phyloP scores from a whole-genome alignment of 2,797 vertebrate species.

The Scleropages formosus region DNA sequence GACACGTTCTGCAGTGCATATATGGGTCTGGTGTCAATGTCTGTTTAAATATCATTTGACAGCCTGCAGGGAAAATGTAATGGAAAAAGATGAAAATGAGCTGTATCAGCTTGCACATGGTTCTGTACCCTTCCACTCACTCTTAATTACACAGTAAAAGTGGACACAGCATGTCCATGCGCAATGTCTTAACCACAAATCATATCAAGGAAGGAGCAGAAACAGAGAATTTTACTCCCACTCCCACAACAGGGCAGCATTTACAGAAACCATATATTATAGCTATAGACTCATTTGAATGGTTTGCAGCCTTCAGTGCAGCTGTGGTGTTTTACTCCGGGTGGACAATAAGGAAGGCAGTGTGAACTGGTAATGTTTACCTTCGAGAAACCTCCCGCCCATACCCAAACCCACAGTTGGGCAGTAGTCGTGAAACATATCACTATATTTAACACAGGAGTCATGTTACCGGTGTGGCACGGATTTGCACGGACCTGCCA shows the following conservation, averaged over 20 bases:
- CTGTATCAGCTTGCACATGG: too few relatives aligned
- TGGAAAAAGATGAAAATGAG: not conserved
- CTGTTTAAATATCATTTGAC: not conserved
- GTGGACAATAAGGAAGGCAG: not conserved
- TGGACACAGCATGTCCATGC: not conserved
- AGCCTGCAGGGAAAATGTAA: not conserved
- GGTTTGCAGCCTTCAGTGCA: not conserved
- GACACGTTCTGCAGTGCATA: not conserved
- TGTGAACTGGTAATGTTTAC: constrained; percentile 24
- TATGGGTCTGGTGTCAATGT: not conserved
- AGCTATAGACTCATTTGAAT: not conserved
- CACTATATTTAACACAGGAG: constrained; percentile 40
- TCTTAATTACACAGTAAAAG: not conserved
- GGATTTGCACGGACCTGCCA: constrained; percentile 10
- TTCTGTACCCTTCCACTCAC: not conserved
- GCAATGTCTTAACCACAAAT: not conserved
- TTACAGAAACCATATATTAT: not conserved
- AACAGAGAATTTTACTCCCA: not conserved
- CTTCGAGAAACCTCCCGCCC: not conserved
- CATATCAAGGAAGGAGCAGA: not conserved
- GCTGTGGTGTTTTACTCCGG: not conserved
- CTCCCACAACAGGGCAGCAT: not conserved
- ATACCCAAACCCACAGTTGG: not conserved
- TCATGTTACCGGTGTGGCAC: constrained; percentile 28
- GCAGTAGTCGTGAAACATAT: constrained; percentile 28